phyloP scores from a whole-genome alignment of 2,888 invertebrate genomes.

The Lysandra coridon region DNA sequence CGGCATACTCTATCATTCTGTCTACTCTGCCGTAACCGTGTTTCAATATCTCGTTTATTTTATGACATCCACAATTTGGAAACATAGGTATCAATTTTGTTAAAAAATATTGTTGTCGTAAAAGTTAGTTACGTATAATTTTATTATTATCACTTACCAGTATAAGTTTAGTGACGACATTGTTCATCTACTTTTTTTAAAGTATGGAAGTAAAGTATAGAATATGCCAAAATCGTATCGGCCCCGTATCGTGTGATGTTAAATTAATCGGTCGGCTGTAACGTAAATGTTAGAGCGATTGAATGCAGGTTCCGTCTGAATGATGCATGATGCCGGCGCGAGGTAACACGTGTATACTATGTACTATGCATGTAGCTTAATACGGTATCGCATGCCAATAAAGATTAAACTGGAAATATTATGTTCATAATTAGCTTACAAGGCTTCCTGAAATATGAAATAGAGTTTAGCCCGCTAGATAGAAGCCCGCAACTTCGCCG shows the following conservation, averaged over 20 bases:
- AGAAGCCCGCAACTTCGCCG: too few relatives aligned
- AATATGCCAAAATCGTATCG: neutral
- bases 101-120: too few relatives aligned
- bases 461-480: neutral
- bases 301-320: constrained; percentile 61
- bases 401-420: constrained; percentile 36
- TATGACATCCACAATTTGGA: too few relatives aligned
- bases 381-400: constrained; percentile 41
- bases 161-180: too few relatives aligned
- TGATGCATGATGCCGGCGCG: constrained; percentile 39
- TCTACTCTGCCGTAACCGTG: too few relatives aligned
- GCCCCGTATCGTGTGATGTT: neutral
- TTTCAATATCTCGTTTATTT: too few relatives aligned
- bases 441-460: neutral
- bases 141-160: too few relatives aligned
- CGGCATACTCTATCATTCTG: too few relatives aligned
- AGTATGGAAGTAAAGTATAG: too few relatives aligned
- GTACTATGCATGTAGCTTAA: constrained; percentile 36
- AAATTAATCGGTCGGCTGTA: constrained; percentile 43
- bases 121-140: too few relatives aligned
- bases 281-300: constrained; percentile 59
- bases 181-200: too few relatives aligned
- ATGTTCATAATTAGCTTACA: neutral
- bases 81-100: too few relatives aligned
- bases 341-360: constrained; percentile 5